phyloP scores from a whole-genome alignment of 2,797 vertebrate species.

The Tinamus major region DNA sequence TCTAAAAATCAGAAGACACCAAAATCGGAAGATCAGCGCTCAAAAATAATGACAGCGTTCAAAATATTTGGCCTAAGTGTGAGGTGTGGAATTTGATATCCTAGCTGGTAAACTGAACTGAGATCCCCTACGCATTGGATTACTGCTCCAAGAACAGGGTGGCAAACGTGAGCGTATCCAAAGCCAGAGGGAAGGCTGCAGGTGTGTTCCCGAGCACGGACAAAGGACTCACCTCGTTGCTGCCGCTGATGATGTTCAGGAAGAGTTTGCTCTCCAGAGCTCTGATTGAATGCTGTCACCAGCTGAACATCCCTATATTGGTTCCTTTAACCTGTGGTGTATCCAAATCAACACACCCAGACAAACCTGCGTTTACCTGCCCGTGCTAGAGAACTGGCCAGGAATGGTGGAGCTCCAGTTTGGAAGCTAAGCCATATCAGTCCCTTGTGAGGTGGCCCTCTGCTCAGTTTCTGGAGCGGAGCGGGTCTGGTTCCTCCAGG shows the following conservation, averaged over 20 bases:
- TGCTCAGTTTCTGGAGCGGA: not conserved
- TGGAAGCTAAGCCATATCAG: not conserved
- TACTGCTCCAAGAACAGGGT: not conserved
- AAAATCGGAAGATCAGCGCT: not conserved
- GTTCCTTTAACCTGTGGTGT: not conserved
- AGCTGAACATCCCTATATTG: not conserved
- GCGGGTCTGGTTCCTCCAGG: not conserved
- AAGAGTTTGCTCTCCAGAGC: not conserved
- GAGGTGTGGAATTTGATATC: not conserved
- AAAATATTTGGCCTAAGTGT: not conserved
- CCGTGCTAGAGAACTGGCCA: not conserved
- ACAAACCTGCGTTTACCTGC: not conserved
- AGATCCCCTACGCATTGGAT: not conserved
- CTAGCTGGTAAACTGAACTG: no score
- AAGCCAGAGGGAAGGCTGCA: not conserved
- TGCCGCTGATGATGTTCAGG: not conserved
- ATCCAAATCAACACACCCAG: not conserved
- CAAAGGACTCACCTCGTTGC: not conserved
- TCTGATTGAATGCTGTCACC: not conserved
- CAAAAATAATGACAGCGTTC: not conserved
- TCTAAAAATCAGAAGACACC: accelerated
- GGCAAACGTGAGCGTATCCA: not conserved
- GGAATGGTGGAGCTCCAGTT: not conserved
- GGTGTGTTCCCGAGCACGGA: no score
- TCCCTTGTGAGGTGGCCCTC: not conserved